Evolutionary conservation across 2,113 vertebrate genomes (phyloP), one percentile per base, ranked within the genome.

Genomic region (Camelus bactrianus): DNA sequence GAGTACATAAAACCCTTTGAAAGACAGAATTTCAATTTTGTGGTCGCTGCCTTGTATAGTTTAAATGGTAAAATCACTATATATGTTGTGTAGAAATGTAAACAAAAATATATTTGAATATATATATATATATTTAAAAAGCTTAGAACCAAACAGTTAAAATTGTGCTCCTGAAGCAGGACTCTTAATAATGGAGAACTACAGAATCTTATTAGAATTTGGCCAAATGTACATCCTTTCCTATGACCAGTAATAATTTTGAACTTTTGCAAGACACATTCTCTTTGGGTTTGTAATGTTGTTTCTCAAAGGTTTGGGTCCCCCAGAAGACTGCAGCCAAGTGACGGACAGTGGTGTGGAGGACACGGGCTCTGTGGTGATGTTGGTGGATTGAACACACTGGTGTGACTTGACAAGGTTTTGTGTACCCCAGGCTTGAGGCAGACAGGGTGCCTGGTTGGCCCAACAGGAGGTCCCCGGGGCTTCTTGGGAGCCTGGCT

Each of bases 21-120:
- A 98, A 96, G 87, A 97, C 65, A 98, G 93, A 98, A 97, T 97
- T 98, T 98, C 82, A 96, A 96, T 98, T 98, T 98, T 98, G 97
- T 98, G 97, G 97, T 98, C 98, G 79, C 87, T 73, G 28, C 96
- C 93, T 98, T 96, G 97, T 97, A 91, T 97, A 97, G 84, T 96
- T 65, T 94, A 97, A 98, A 93, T 62, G 2, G 97, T 77, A 97
- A 97, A 97, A 76, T 88, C 54, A 97, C 96, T 96, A 94, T 28
- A 88, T 93, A 83, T 95, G 1, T 90, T 62, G 30, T 62, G 86
- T 79, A 79, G 38, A 79, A 35, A 48, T 79, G 2, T 64, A 26
- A 64, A 54, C 86, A 17, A 69, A 48, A 75, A 30, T 84, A 86
- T 22, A 70, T 75, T 75, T 81, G 85, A 42, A 42, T 42, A 91